These are phyloP conservation scores for Macroteleia sp. DNA, from an alignment of 2,888 invertebrate genomes.

Conservation along the genomic window DNA sequence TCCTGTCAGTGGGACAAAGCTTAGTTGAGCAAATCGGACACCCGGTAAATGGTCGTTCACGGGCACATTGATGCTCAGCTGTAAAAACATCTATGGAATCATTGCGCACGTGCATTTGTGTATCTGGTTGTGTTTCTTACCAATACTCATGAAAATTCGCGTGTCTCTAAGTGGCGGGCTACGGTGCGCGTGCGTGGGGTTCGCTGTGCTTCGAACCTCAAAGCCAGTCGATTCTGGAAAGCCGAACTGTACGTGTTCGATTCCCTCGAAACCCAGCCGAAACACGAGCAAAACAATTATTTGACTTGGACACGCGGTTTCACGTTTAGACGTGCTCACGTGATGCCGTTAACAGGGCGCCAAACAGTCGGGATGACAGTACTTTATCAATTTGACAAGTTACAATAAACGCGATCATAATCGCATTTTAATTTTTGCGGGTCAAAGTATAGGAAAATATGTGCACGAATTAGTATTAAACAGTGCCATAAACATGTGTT, in stretches of 20 bases:
- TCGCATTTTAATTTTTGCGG: background rate
- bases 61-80: conserved; percentile 29
- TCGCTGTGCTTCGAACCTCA: conserved; percentile 49
- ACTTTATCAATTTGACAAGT: background rate
- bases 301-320: conserved; percentile 19
- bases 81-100: conserved; percentile 21
- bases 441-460: background rate
- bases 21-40: conserved; percentile 24
- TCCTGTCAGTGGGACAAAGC: background rate
- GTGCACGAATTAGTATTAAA: background rate
- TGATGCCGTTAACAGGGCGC: too few relatives aligned
- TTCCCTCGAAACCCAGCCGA: conserved; percentile 19
- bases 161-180: conserved; percentile 50
- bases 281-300: conserved; percentile 4
- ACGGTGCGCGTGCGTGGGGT: conserved; percentile 52
- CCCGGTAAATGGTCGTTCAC: conserved; percentile 47
- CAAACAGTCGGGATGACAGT: background rate
- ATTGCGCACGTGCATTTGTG: conserved; percentile 43
- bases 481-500: conserved; percentile 1
- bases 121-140: conserved; percentile 29
- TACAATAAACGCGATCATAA: background rate
- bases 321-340: too few relatives aligned
- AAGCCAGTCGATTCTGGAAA: conserved; percentile 58
- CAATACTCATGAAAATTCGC: conserved; percentile 37
- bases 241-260: conserved; percentile 34